Percentiles rank a stretch among this genome's conserved stretches.
phyloP scores from a whole-genome alignment of 2,888 invertebrate genomes.

The Lepetodrilus schrolli region DNA sequence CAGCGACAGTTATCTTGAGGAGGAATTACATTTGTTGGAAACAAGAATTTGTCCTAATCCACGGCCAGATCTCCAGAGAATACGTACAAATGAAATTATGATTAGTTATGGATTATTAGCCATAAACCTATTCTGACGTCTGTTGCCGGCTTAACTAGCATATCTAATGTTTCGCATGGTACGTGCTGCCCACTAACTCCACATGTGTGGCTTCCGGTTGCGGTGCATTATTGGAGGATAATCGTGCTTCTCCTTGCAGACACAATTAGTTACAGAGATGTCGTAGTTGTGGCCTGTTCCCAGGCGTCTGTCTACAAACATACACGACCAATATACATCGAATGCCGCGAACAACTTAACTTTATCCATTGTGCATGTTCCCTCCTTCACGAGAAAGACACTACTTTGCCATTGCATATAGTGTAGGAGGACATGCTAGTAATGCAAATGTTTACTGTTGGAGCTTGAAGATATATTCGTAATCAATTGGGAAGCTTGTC shows the following conservation, averaged over 20 bases:
- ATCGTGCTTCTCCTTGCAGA: not conserved
- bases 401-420: no score
- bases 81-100: constrained; percentile 16
- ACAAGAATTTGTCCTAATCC: not conserved
- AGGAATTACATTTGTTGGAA: not conserved
- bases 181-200: not conserved
- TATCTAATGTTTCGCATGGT: not conserved
- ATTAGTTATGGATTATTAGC: constrained; percentile 26
- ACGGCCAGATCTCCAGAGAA: not conserved
- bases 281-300: not conserved
- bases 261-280: not conserved
- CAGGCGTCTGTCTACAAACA: no score
- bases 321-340: no score
- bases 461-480: no score
- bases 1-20: not conserved
- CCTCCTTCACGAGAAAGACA: not conserved
- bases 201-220: constrained; percentile 23
- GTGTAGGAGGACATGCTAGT: no score
- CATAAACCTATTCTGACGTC: constrained; percentile 11
- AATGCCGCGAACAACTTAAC: no score
- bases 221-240: constrained; percentile 6
- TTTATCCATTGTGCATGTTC: no score
- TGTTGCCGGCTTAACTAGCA: not conserved
- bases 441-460: no score
- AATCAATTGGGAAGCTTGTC: no score